Base-by-base conservation (phyloP, 2,113 vertebrate species). In the Picathartes gymnocephalus region DNA sequence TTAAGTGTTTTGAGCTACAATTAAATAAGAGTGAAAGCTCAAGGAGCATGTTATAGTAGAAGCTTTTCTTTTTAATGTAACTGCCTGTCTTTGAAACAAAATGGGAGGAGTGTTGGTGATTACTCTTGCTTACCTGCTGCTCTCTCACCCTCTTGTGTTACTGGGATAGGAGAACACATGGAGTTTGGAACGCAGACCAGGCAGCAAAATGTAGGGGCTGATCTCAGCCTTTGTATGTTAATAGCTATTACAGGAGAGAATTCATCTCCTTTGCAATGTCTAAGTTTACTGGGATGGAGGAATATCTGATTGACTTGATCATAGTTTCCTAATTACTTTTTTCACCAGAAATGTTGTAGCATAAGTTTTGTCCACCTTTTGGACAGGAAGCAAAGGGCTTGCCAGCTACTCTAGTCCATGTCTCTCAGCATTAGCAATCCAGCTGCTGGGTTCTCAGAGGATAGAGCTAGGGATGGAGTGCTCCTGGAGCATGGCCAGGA, bases 321-420 rank as follows among this genome's bases (percentile, higher is more conserved):
- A 72, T 8, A 14, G 39, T 91, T 84, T 90, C 73, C 64, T 81
- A 28, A 88, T 61, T 21, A 16, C 27, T 83, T 90, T 84, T 81
- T 80, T 64, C 33, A 81, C 51, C 56, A 93, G 89, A 86, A 66
- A 40, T 31, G 39, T 45, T 47, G 8, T 86, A 81, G 56, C 10
- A 1, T 74, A 76, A 51, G 17, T 85, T 72, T 70, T 82, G 20
- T 62, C 62, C 80, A 15, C 20, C 25, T 57, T 76, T 80, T 71
- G 89, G 88, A 39, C 60, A 47, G 81, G 72, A 81, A 66, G 61
- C 60, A 27, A 72, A 57, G 61, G 54, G 76, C 47, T 79, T 92
- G 33, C n/a, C 6, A 61, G 64, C 57, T 37, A 6, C 58, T 62
- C 58, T 30, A 23, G 1, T 12, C 73, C 14, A 0, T 15, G 10